Conservation (phyloP, 2,113 vertebrate species). For the Myrmecobius fasciatus region DNA sequence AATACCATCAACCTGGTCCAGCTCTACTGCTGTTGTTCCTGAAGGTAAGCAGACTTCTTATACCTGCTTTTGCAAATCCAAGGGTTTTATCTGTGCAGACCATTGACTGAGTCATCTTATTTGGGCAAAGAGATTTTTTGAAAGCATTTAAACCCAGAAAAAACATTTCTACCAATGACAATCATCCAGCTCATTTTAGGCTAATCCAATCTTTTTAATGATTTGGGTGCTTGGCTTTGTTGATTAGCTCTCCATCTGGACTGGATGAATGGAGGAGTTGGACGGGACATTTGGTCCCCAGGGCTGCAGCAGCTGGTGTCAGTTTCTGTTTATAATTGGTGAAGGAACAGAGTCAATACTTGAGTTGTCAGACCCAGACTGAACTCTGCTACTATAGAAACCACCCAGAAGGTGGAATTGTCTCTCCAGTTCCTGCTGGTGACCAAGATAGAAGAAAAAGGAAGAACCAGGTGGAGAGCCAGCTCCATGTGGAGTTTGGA, state of each 20-base stretch:
- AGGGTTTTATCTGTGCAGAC: fast-evolving
- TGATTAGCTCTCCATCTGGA: neutral
- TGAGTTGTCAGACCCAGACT: fast-evolving
- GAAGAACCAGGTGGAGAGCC: neutral
- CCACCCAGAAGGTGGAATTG: neutral
- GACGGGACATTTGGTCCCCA: neutral
- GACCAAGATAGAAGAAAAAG: neutral
- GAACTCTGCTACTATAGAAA: neutral
- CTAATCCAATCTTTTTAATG: neutral
- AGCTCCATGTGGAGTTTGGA: neutral
- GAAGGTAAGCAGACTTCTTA: neutral
- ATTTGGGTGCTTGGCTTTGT: neutral
- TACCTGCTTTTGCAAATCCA: neutral
- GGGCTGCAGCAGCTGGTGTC: neutral
- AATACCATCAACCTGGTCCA: neutral
- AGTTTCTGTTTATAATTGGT: neutral
- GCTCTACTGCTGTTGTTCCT: neutral
- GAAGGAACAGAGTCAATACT: neutral
- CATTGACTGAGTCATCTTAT: neutral
- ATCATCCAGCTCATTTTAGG: no score
- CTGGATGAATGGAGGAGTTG: neutral
- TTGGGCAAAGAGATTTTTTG: neutral
- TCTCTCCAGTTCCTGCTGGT: neutral
- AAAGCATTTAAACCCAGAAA: neutral
- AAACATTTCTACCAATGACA: neutral